Conservation (phyloP, 2,888 invertebrate species). For the Drosophila nr. perissopoda region DNA sequence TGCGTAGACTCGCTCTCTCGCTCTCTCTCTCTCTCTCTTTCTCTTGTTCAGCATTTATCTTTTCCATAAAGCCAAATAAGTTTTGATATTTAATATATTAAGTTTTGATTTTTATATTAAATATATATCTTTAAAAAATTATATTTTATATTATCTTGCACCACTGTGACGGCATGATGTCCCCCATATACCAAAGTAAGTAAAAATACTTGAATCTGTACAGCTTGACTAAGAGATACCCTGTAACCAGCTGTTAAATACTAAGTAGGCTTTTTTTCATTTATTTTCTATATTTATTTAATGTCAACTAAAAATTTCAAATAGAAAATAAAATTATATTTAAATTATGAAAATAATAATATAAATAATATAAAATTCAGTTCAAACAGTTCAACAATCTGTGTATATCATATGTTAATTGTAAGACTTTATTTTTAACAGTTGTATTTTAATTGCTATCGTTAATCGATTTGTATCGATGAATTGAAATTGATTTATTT, state of each 20-base stretch:
- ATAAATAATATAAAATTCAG: too few species aligned
- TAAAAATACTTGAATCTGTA: not conserved
- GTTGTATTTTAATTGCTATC: not conserved
- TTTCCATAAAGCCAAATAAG: too few species aligned
- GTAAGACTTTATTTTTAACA: not conserved
- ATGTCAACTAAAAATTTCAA: too few species aligned
- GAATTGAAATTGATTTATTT: not conserved
- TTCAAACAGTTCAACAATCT: not conserved
- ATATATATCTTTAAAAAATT: not conserved
- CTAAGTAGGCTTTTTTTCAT: not conserved
- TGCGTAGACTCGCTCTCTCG: fast-evolving
- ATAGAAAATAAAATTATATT: too few species aligned
- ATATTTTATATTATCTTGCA: not conserved
- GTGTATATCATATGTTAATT: not conserved
- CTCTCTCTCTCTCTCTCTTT: too few species aligned
- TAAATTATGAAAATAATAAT: not conserved
- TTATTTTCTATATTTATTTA: too few species aligned
- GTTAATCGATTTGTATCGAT: not conserved
- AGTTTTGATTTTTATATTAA: too few species aligned
- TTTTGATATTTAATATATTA: too few species aligned
- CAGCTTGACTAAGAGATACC: not conserved
- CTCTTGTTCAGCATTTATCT: too few species aligned
- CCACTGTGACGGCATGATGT: conserved; percentile 22
- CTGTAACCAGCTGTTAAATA: not conserved
- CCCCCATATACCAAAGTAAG: not conserved